A percentile compares a stretch with the other conserved stretches of the same genome.
Evolutionary conservation across 2,113 vertebrate species (phyloP).

Genomic region (Xyrauchen texanus): DNA sequence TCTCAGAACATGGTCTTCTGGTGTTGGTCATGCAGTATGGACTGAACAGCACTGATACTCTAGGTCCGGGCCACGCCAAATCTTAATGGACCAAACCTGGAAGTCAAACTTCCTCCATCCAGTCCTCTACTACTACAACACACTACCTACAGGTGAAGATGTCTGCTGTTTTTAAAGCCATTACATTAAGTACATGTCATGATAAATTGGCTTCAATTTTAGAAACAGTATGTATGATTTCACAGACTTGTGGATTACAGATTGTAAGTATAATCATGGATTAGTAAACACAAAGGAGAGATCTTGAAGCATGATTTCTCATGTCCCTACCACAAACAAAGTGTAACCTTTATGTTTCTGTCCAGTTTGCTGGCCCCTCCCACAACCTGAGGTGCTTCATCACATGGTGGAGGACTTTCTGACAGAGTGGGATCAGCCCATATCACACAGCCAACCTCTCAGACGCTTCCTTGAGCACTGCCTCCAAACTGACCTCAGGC

Average conservation of each 20-base stretch:
- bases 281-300: too few species aligned
- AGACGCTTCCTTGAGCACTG: conserved; percentile 93
- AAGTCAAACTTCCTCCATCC: conserved; percentile 95
- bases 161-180: background rate
- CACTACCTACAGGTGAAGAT: conserved; percentile 84
- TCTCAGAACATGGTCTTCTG: conserved; percentile 78
- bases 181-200: too few species aligned
- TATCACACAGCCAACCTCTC: conserved; percentile 89
- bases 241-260: too few species aligned
- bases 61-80: conserved; percentile 81
- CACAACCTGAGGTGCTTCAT: conserved; percentile 85
- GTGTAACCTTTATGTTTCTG: conserved; percentile 10
- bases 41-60: conserved; percentile 80
- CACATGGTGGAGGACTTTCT: conserved; percentile 96
- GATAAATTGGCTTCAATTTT: too few species aligned
- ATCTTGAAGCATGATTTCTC: too few species aligned
- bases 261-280: too few species aligned
- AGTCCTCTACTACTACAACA: conserved; percentile 89
- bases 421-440: conserved; percentile 88
- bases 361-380: conserved; percentile 85
- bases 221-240: too few species aligned
- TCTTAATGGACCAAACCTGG: conserved; percentile 87
- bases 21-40: conserved; percentile 92
- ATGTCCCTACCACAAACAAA: background rate
- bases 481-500: conserved; percentile 84